Conservation (phyloP, 1,140 invertebrate species). For the Neodiprion fabricii region DNA sequence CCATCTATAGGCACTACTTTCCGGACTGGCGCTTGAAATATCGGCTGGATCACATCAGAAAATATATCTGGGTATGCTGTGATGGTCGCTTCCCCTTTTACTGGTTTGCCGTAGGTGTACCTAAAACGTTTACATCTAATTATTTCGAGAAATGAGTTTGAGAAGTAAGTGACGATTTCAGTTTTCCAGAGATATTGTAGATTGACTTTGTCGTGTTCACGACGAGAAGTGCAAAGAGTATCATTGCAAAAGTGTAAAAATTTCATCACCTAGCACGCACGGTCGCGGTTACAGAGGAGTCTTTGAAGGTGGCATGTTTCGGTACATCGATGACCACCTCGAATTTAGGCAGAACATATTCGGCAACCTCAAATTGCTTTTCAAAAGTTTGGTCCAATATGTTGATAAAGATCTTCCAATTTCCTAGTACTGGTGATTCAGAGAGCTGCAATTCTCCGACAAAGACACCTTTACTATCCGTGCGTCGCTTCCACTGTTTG, state of each 20-base stretch:
- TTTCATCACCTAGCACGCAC: constrained; percentile 78
- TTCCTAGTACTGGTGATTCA: constrained; percentile 86
- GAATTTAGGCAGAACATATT: constrained; percentile 94
- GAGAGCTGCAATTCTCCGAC: constrained; percentile 81
- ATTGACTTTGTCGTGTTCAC: neutral
- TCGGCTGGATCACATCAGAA: constrained; percentile 79
- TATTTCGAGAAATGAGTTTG: constrained; percentile 15
- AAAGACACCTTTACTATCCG: constrained; percentile 78
- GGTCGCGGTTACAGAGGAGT: constrained; percentile 77
- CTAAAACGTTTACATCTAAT: constrained; percentile 51
- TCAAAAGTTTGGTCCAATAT: constrained; percentile 70
- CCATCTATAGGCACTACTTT: constrained; percentile 85
- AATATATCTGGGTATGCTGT: constrained; percentile 79
- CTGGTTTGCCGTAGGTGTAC: constrained; percentile 83
- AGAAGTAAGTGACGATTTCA: neutral
- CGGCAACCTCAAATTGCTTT: constrained; percentile 81
- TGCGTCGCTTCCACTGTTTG: constrained; percentile 77
- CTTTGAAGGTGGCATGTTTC: constrained; percentile 80
- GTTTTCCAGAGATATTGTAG: constrained; percentile 11
- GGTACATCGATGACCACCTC: constrained; percentile 83
- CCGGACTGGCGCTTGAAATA: constrained; percentile 75
- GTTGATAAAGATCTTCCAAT: constrained; percentile 80
- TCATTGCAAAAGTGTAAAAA: constrained; percentile 14
- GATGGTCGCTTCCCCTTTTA: constrained; percentile 79
- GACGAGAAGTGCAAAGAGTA: constrained; percentile 6